Base-by-base conservation (phyloP, 2,888 invertebrate genomes). In the Spilosoma lubricipeda region DNA sequence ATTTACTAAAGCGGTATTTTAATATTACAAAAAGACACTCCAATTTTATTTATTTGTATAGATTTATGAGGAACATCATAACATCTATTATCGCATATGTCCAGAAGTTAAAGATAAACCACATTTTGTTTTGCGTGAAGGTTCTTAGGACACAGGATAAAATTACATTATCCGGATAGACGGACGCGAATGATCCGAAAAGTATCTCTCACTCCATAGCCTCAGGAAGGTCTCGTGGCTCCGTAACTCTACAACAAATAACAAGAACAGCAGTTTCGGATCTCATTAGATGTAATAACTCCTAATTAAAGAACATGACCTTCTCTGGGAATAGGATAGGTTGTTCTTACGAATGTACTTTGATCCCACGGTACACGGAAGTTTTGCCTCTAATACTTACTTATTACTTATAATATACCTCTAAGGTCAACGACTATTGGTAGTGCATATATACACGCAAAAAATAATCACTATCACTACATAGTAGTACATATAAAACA, bases 311-410 rank as follows among this genome's bases (percentile, higher is more conserved):
- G 67, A 30, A 42, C 56, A 42, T 63, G 70, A 42, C 70, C 63
- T 70, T 70, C 42, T 45, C 15, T 69, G 15, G 56, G 63, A 23
- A 72, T 72, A 59, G 27, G 52, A 33, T 69, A 67, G 56, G 67
- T 63, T 70, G 11, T 39, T 59, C 30, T 63, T 30, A 45, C 70
- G 30, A 70, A 30, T 5, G 42, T 70, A 70, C 56, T 52, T 70
- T 59, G 27, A 42, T 70, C 63, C 30, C 70, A 70, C 63, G 63
- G 23, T 30, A 70, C 42, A 27, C 70, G 70, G 70, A 70, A 70
- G 70, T 27, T 70, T 20, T 42, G 42, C 2, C 4, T 63, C 20
- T 42, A 70, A 45, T 63, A 33, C 30, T 20, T 59, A 59, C 56
- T 39, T 27, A 63, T 30, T 56, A 59, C 52, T 52, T 23, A 59